These are phyloP conservation scores for Oreotrochilus melanogaster DNA, from an alignment of 2,113 vertebrate species.

Conservation along the genomic window DNA sequence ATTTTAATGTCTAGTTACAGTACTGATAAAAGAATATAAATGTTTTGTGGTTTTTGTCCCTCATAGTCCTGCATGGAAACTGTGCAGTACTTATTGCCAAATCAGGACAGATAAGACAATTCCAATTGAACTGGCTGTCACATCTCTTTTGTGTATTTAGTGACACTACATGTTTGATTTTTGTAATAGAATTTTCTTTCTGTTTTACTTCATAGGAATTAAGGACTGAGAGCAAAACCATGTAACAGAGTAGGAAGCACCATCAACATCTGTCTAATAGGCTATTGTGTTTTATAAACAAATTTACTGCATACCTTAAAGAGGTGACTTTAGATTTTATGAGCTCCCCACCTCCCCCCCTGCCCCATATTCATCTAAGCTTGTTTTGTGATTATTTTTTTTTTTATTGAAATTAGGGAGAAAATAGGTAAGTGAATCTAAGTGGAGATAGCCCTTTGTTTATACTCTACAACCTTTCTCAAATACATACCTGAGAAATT, in stretches of 20 bases:
- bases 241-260: neutral
- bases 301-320: neutral
- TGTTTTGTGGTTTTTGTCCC: neutral
- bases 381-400: too few species aligned
- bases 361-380: too few species aligned
- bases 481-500: neutral
- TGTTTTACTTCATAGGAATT: neutral
- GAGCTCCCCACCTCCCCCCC: too few species aligned
- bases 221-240: rapidly evolving
- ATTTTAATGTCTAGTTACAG: neutral
- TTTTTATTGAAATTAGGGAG: neutral
- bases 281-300: neutral
- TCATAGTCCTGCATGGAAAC: neutral
- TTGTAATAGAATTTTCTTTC: neutral
- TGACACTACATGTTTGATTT: neutral
- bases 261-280: neutral
- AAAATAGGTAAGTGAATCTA: neutral
- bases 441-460: neutral
- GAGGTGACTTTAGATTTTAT: neutral
- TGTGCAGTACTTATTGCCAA: neutral
- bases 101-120: neutral
- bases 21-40: neutral
- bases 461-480: neutral
- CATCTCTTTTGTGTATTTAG: neutral
- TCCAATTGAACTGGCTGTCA: neutral